Conservation (phyloP, 2,113 vertebrate genomes). For the Manacus vitellinus region DNA sequence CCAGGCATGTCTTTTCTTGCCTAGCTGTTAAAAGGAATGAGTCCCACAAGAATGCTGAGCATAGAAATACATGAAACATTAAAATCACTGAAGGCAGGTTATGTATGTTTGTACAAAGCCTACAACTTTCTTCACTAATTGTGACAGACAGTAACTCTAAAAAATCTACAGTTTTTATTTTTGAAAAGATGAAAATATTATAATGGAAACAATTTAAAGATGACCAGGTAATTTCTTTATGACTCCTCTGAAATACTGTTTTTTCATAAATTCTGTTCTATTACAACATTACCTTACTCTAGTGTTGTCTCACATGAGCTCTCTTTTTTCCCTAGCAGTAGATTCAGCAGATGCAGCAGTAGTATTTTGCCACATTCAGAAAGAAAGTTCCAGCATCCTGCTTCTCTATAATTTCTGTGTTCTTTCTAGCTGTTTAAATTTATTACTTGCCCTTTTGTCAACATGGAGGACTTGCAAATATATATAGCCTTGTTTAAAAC, state of each 20-base stretch:
- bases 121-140: background rate
- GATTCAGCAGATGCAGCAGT: background rate
- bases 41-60: background rate
- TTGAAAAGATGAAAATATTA: background rate
- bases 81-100: background rate
- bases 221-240: background rate
- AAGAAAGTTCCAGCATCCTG: background rate
- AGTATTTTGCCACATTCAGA: background rate
- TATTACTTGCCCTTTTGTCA: background rate
- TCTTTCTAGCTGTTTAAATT: background rate
- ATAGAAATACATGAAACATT: background rate
- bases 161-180: background rate
- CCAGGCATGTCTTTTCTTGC: conserved; percentile 12
- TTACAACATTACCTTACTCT: background rate
- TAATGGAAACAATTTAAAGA: background rate
- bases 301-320: background rate
- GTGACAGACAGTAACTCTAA: background rate
- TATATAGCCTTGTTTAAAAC: background rate
- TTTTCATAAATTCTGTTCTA: background rate
- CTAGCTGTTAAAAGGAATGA: background rate
- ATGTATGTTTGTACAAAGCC: background rate
- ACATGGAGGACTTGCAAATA: background rate
- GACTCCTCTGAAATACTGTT: background rate
- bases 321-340: background rate
- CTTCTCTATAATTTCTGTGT: background rate